Evolutionary conservation across 1,140 invertebrate genomes (phyloP).

Genomic region (Aplysia californica): DNA sequence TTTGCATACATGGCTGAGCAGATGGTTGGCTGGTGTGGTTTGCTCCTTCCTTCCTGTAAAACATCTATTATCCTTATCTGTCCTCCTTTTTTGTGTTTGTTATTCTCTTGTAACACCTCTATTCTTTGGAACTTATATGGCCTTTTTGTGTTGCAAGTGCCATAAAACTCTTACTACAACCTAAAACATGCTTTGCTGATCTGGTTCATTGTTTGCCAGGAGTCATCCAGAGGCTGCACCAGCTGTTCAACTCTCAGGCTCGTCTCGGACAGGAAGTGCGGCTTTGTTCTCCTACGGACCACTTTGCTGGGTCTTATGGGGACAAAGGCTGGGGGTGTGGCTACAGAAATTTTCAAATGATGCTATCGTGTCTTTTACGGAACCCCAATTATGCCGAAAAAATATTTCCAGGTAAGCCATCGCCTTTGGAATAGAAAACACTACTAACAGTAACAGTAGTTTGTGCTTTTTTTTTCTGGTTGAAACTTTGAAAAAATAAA

Average conservation of each 20-base stretch:
- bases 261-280: conserved; percentile 61
- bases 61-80: too few species aligned
- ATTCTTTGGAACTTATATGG: too few species aligned
- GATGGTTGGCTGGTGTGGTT: too few species aligned
- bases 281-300: conserved; percentile 81
- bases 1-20: background rate
- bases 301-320: conserved; percentile 88
- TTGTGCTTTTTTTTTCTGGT: too few species aligned
- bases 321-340: conserved; percentile 93
- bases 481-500: too few species aligned
- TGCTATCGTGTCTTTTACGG: conserved; percentile 84
- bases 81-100: too few species aligned
- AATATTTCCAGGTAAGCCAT: conserved; percentile 70
- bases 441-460: too few species aligned
- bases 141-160: too few species aligned
- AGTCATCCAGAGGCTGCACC: conserved; percentile 78
- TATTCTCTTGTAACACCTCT: too few species aligned
- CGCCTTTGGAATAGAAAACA: too few species aligned
- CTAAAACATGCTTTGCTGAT: background rate
- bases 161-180: too few species aligned
- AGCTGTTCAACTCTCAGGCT: conserved; percentile 70
- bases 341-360: conserved; percentile 88
- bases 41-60: too few species aligned
- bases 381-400: conserved; percentile 78
- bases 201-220: conserved; percentile 69